Base-by-base conservation (phyloP, 64 coral and sea anemone species). In the Trachythela sp. region DNA sequence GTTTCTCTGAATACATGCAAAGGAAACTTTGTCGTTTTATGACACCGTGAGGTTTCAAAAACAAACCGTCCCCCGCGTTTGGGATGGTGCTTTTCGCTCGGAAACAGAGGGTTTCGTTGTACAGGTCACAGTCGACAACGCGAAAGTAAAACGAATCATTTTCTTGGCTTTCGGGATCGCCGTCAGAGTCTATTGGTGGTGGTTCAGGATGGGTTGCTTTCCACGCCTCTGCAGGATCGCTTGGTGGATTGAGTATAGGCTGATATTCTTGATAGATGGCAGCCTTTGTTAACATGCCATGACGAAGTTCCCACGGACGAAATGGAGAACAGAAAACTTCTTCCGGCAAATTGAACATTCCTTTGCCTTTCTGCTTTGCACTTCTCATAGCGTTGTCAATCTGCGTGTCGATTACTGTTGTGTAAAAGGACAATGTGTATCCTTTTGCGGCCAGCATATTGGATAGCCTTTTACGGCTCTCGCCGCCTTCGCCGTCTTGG, bases 21-120 rank as follows among this genome's bases (percentile, higher is more conserved):
- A 86, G 5, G n/a, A 50, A 54, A 39, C 14, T 54, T 48, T 43
- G 2, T 52, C 24, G 22, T 22, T 39, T 18, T 0, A 52, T 52
- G 24, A 8, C 24, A 8, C 50, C 50, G 85, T 86, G 85, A n/a
- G 85, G 83, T 40, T 84, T 84, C 32, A 84, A 24, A 2, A 85
- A 85, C 9, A 48, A 38, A 4, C 84, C 41, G 32, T 39, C 7
- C 24, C 84, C 39, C 0, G 84, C 39, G 39, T 85, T 85, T 85
- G 41, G 18, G 3, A 85, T 85, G 8, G 10, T 48, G 41, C 84
- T 85, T 45, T 4, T 45, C 42, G 42, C 42, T 4, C 4, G 4
- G 42, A 45, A 45, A 45, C 42, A 45, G 4, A 4, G 4, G 42
- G 4, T 45, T 45, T 45, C 42, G 4, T 6, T 6, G 11, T 6